Evolutionary conservation across 2,888 invertebrate species (phyloP).

Genomic region (Scaptomyza caliginosa): DNA sequence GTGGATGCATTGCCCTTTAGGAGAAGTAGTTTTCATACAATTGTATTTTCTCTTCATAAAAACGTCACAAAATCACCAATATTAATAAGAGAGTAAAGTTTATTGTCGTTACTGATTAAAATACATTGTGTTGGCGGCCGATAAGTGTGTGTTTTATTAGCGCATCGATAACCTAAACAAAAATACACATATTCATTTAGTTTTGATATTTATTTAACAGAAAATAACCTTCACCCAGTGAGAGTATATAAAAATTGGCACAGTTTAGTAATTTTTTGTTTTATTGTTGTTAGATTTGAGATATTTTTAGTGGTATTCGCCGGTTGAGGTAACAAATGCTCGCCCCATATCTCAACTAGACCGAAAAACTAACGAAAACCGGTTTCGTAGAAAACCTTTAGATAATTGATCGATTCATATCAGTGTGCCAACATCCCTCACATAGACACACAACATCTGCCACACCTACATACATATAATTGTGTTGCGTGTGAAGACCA

Average conservation of each 20-base stretch:
- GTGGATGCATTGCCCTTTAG: slow-evolving; percentile 1
- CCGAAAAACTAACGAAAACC: slow-evolving; percentile 29
- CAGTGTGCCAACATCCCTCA: slow-evolving; percentile 24
- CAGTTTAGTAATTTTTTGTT: slow-evolving; percentile 38
- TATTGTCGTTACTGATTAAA: slow-evolving; percentile 52
- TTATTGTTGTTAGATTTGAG: slow-evolving; percentile 16
- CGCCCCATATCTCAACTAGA: slow-evolving; percentile 23
- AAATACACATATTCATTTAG: not conserved
- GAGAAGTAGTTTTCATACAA: not conserved
- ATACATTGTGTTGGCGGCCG: slow-evolving; percentile 10
- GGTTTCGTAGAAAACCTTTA: slow-evolving; percentile 22
- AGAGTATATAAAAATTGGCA: slow-evolving; percentile 59
- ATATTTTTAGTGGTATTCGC: slow-evolving; percentile 32
- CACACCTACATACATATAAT: not conserved
- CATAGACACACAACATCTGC: too few relatives aligned
- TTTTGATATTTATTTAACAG: slow-evolving; percentile 12
- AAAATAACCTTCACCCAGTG: slow-evolving; percentile 70
- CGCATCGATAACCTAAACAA: not conserved
- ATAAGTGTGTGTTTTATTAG: slow-evolving; percentile 3
- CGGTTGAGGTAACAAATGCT: slow-evolving; percentile 25
- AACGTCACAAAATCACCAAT: slow-evolving; percentile 44
- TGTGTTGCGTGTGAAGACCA: not conserved
- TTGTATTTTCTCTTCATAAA: not conserved
- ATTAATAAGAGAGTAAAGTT: slow-evolving; percentile 53
- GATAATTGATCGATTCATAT: slow-evolving; percentile 51